These are phyloP conservation scores for Ichneumoninae sp. DNA, from an alignment of 2,888 invertebrate genomes.

Conservation along the genomic window DNA sequence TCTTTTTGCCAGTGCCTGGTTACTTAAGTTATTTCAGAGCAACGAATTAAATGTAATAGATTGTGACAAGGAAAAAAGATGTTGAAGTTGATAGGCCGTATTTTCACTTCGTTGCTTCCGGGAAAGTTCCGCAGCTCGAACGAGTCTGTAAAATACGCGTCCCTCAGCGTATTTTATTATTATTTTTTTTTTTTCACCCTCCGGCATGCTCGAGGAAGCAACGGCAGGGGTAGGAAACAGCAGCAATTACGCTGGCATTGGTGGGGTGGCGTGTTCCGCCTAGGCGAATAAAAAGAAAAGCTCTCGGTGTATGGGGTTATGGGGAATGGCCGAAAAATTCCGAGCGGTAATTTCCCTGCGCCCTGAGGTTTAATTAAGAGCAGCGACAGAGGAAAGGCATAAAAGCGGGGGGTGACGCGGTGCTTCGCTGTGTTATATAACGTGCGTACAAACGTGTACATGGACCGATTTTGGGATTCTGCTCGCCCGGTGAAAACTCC, in stretches of 20 bases:
- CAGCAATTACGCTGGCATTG: conserved; percentile 1
- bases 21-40: neutral
- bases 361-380: conserved; percentile 62
- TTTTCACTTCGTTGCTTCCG: neutral
- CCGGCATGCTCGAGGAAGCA: neutral
- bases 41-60: neutral
- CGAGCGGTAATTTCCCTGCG: conserved; percentile 53
- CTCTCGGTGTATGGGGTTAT: conserved; percentile 1
- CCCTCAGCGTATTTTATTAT: neutral
- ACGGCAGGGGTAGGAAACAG: neutral
- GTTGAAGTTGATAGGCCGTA: neutral
- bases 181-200: neutral
- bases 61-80: neutral
- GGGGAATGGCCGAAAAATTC: conserved; percentile 53
- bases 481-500: neutral
- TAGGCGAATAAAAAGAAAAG: conserved; percentile 12
- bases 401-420: conserved; percentile 27
- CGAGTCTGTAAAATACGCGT: neutral
- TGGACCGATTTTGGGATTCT: conserved; percentile 24
- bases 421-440: conserved; percentile 6
- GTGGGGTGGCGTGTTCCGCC: neutral
- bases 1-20: neutral
- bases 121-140: neutral
- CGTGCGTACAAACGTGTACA: neutral
- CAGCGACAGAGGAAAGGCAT: conserved; percentile 39